phyloP scores from a whole-genome alignment of 2,797 vertebrate genomes.

The Acropternis orthonyx region DNA sequence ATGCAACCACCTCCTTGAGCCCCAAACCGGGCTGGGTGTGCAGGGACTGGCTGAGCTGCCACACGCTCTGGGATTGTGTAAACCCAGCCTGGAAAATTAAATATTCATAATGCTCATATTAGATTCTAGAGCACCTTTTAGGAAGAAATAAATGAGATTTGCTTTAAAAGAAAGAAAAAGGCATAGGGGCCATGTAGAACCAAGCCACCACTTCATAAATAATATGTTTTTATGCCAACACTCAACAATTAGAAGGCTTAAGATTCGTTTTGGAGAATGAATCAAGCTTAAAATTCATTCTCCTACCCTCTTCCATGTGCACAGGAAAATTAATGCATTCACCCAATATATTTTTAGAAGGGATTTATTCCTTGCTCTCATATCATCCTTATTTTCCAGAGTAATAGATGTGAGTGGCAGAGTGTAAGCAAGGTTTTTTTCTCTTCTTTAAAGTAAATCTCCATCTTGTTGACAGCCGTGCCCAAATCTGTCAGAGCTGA shows the following conservation, averaged over 20 bases:
- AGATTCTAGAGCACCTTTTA: slow-evolving; percentile 76
- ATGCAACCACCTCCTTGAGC: not conserved
- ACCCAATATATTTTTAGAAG: not conserved
- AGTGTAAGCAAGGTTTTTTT: not conserved
- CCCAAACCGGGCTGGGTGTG: not conserved
- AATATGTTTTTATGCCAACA: slow-evolving; percentile 55
- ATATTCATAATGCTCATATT: slow-evolving; percentile 81
- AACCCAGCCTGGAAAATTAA: slow-evolving; percentile 74
- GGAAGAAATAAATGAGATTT: slow-evolving; percentile 78
- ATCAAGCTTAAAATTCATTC: slow-evolving; percentile 4
- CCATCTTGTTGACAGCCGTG: not conserved
- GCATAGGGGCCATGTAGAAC: slow-evolving; percentile 20
- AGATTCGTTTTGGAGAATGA: slow-evolving; percentile 31
- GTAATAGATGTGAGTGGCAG: not conserved
- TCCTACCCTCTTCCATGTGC: not conserved
- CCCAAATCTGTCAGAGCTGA: not conserved
- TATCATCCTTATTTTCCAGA: not conserved
- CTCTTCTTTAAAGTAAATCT: not conserved
- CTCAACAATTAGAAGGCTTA: slow-evolving; percentile 55
- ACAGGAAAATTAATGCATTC: not conserved
- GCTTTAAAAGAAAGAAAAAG: slow-evolving; percentile 59
- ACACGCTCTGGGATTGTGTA: not conserved
- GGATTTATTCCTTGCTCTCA: slow-evolving; percentile 20
- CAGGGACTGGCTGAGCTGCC: not conserved
- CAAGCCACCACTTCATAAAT: slow-evolving; percentile 62